phyloP scores from a whole-genome alignment of 2,113 vertebrate species.

The Baryphthengus martii region DNA sequence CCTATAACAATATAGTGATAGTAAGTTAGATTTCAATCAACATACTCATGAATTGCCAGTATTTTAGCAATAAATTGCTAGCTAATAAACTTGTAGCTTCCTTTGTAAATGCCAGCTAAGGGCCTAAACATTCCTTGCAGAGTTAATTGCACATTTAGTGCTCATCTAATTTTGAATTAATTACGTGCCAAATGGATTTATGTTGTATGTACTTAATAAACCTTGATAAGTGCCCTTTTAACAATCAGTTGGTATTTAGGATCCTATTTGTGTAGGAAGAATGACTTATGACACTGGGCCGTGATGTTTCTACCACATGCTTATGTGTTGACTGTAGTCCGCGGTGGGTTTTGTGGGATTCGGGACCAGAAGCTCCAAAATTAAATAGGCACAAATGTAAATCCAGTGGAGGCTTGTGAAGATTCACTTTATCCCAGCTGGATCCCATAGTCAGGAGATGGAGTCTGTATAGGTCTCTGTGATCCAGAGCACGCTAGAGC shows the following conservation, averaged over 20 bases:
- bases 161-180: constrained; percentile 85
- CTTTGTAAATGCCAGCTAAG: constrained; percentile 82
- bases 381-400: not conserved
- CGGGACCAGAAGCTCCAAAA: not conserved
- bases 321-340: not conserved
- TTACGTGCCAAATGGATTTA: constrained; percentile 84
- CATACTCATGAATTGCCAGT: constrained; percentile 72
- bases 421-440: not conserved
- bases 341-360: not conserved
- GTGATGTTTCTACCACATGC: not conserved
- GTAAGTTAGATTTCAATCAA: constrained; percentile 75
- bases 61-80: constrained; percentile 80
- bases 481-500: not conserved
- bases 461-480: accelerated
- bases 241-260: constrained; percentile 79
- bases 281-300: constrained; percentile 48
- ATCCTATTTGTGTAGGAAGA: constrained; percentile 70
- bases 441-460: not conserved
- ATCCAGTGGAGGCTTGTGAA: not conserved
- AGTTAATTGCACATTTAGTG: constrained; percentile 84
- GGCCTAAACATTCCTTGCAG: constrained; percentile 75
- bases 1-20: constrained; percentile 59
- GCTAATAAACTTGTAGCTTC: constrained; percentile 80
- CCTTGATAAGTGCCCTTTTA: constrained; percentile 78
- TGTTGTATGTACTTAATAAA: constrained; percentile 84